Evolutionary conservation across 2,888 invertebrate species (phyloP).

Genomic region (Diachrysia chrysitis): DNA sequence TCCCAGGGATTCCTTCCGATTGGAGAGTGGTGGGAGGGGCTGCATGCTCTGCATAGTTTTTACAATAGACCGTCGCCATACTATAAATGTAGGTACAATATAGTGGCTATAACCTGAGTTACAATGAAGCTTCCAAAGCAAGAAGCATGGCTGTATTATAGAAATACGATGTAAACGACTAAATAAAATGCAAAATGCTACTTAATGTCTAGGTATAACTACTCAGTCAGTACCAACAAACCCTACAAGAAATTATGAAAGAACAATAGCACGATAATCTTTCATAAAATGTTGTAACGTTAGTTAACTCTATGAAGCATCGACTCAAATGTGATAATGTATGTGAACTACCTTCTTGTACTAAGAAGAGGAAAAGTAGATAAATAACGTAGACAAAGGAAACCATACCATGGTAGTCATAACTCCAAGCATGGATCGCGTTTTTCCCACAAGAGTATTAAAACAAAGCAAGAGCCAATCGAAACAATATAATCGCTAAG

Average conservation of each 20-base stretch:
- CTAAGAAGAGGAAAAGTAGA: slow-evolving; percentile 77
- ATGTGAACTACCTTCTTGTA: slow-evolving; percentile 77
- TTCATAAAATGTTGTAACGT: slow-evolving; percentile 59
- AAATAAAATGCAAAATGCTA: slow-evolving; percentile 55
- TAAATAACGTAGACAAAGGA: slow-evolving; percentile 87
- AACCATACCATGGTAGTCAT: slow-evolving; percentile 90
- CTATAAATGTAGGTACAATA: slow-evolving; percentile 51
- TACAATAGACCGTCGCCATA: slow-evolving; percentile 59
- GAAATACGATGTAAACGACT: slow-evolving; percentile 50
- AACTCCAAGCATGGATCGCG: slow-evolving; percentile 89
- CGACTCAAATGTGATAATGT: slow-evolving; percentile 65
- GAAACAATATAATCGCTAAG: slow-evolving; percentile 75
- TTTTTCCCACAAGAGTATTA: slow-evolving; percentile 82
- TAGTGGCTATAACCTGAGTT: slow-evolving; percentile 46
- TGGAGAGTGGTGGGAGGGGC: slow-evolving; percentile 68
- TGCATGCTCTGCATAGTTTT: slow-evolving; percentile 67
- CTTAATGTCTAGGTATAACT: slow-evolving; percentile 53
- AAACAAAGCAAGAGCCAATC: slow-evolving; percentile 75
- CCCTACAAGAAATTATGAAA: slow-evolving; percentile 62
- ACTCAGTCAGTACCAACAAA: slow-evolving; percentile 61
- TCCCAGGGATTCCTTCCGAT: slow-evolving; percentile 55
- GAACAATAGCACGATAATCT: slow-evolving; percentile 48
- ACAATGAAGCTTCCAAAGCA: slow-evolving; percentile 59
- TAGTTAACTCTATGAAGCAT: slow-evolving; percentile 63
- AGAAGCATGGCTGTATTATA: slow-evolving; percentile 53